phyloP scores from a whole-genome alignment of 2,113 vertebrate genomes.

The Hippolais icterina region DNA sequence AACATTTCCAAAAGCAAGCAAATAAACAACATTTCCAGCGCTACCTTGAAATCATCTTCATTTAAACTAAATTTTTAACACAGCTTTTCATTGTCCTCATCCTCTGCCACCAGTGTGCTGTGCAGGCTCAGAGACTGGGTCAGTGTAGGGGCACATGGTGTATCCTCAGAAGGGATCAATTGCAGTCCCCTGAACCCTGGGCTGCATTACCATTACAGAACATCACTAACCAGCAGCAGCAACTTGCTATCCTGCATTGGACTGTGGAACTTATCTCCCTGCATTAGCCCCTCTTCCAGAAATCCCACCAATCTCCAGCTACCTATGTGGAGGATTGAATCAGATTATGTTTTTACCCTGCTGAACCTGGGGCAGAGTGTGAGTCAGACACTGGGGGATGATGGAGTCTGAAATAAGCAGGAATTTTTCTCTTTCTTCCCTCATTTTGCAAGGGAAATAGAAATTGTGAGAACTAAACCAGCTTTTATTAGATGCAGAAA shows the following conservation, averaged over 20 bases:
- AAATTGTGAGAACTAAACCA: not conserved
- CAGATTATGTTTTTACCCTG: not conserved
- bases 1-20: not conserved
- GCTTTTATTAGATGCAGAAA: not conserved
- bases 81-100: not conserved
- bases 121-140: constrained; percentile 7
- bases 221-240: constrained; percentile 35
- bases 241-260: not conserved
- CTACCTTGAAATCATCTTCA: not conserved
- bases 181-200: not conserved
- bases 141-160: not conserved
- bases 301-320: not conserved
- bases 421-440: no score
- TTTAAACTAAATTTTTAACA: not conserved
- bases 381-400: not conserved
- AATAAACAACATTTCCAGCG: not conserved
- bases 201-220: constrained; percentile 35
- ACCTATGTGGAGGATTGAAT: not conserved
- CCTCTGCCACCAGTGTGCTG: not conserved
- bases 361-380: not conserved
- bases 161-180: constrained; percentile 27
- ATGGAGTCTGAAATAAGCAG: not conserved
- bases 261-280: constrained; percentile 17
- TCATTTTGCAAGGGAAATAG: not conserved
- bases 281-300: not conserved